A percentile compares a stretch with the other conserved stretches of the same genome.
phyloP scores from a whole-genome alignment of 2,888 invertebrate genomes.

The Nyleta sp. region DNA sequence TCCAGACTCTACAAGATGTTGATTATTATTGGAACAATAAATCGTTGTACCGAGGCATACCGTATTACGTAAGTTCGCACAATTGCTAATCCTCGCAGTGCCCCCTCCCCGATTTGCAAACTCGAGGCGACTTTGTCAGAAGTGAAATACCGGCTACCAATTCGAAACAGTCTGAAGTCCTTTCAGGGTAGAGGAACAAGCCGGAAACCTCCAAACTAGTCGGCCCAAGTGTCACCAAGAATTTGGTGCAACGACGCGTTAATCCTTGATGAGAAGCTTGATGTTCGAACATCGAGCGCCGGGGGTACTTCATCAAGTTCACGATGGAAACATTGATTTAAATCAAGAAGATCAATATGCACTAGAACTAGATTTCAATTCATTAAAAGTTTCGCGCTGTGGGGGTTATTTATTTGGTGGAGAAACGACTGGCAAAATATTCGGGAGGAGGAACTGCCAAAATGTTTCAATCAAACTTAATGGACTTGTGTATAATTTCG shows the following conservation, averaged over 20 bases:
- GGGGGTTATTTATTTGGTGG: slow-evolving; percentile 22
- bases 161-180: slow-evolving; percentile 65
- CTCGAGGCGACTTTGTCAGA: slow-evolving; percentile 65
- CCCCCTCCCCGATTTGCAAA: slow-evolving; percentile 66
- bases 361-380: slow-evolving; percentile 55
- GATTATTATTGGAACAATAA: slow-evolving; percentile 45
- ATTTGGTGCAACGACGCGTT: slow-evolving; percentile 65
- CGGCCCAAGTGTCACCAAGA: slow-evolving; percentile 65
- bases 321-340: slow-evolving; percentile 62
- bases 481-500: slow-evolving; percentile 5
- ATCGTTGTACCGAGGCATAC: slow-evolving; percentile 21
- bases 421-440: slow-evolving; percentile 26
- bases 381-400: slow-evolving; percentile 49
- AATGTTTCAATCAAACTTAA: slow-evolving; percentile 14
- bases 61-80: slow-evolving; percentile 49
- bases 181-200: slow-evolving; percentile 65
- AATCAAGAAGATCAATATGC: slow-evolving; percentile 60
- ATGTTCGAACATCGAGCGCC: slow-evolving; percentile 47
- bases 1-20: neutral
- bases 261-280: slow-evolving; percentile 63
- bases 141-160: slow-evolving; percentile 65
- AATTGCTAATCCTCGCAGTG: slow-evolving; percentile 50
- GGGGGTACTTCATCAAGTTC: slow-evolving; percentile 58
- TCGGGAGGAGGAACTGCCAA: neutral
- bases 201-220: slow-evolving; percentile 64